These are phyloP conservation scores for Heliconius hortense DNA, from an alignment of 2,888 invertebrate genomes.

Conservation along the genomic window DNA sequence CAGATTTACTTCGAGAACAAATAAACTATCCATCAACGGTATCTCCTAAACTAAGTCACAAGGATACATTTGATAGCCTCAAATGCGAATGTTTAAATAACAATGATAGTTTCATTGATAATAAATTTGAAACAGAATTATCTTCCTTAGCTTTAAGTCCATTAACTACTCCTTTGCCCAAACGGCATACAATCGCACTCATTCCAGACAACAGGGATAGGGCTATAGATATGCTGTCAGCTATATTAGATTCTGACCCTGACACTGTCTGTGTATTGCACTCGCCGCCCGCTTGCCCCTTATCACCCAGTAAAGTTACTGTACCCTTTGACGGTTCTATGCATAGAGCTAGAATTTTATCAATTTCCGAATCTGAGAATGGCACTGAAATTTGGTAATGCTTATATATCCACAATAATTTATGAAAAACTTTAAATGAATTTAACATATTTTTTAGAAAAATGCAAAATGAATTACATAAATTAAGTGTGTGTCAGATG, in stretches of 20 bases:
- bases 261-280: constrained; percentile 70
- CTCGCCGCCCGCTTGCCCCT: constrained; percentile 74
- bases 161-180: constrained; percentile 68
- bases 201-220: constrained; percentile 68
- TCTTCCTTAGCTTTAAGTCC: constrained; percentile 73
- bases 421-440: background rate
- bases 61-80: constrained; percentile 59
- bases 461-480: background rate
- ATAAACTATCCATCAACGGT: constrained; percentile 87
- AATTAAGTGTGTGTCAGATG: background rate
- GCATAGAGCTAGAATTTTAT: constrained; percentile 85
- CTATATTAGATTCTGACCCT: constrained; percentile 76
- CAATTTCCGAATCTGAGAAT: constrained; percentile 82
- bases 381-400: constrained; percentile 90
- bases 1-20: constrained; percentile 84
- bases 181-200: constrained; percentile 68
- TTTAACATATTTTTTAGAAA: no score
- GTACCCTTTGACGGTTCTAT: constrained; percentile 83
- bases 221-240: constrained; percentile 71
- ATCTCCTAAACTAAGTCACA: constrained; percentile 79
- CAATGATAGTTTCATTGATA: constrained; percentile 53
- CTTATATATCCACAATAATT: constrained; percentile 10
- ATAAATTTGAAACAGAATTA: constrained; percentile 69
- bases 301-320: constrained; percentile 82
- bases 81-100: constrained; percentile 62